phyloP scores from a whole-genome alignment of 2,797 vertebrate genomes.

The Botia kubotai region DNA sequence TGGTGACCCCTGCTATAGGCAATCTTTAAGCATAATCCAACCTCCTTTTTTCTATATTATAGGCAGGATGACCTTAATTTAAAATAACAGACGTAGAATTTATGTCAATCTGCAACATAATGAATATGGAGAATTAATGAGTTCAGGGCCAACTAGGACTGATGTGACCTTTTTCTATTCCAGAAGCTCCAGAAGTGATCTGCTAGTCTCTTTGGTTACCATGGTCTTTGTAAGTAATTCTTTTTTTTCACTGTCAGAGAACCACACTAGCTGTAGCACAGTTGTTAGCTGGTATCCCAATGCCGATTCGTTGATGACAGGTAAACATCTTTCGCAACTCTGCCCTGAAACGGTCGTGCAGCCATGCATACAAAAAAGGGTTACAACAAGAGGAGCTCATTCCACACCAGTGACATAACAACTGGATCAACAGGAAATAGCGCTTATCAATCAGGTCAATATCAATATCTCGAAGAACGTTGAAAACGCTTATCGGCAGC shows the following conservation, averaged over 20 bases:
- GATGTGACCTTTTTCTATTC: not conserved
- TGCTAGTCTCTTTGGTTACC: not conserved
- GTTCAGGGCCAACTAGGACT: not conserved
- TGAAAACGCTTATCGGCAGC: constrained; percentile 90
- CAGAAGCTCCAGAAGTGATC: not conserved
- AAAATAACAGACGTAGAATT: not conserved
- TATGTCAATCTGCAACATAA: constrained; percentile 9
- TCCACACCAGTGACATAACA: constrained; percentile 87
- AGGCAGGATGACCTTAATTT: not conserved
- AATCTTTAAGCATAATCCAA: constrained; percentile 5
- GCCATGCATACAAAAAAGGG: constrained; percentile 90
- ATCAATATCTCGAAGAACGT: constrained; percentile 87
- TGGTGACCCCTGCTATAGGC: no score
- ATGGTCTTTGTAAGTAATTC: not conserved
- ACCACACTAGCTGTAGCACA: constrained; percentile 79
- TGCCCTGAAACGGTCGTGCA: constrained; percentile 86
- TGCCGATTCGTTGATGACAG: constrained; percentile 78
- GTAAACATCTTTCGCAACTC: constrained; percentile 85
- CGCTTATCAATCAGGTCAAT: constrained; percentile 86
- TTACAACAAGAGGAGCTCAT: constrained; percentile 92
- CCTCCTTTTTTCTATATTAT: not conserved
- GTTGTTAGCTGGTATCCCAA: constrained; percentile 76
- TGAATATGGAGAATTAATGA: constrained; percentile 7
- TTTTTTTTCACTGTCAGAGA: constrained; percentile 71
- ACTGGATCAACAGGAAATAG: constrained; percentile 87